phyloP scores from a whole-genome alignment of 2,113 vertebrate genomes.

The Stigmatopora nigra region DNA sequence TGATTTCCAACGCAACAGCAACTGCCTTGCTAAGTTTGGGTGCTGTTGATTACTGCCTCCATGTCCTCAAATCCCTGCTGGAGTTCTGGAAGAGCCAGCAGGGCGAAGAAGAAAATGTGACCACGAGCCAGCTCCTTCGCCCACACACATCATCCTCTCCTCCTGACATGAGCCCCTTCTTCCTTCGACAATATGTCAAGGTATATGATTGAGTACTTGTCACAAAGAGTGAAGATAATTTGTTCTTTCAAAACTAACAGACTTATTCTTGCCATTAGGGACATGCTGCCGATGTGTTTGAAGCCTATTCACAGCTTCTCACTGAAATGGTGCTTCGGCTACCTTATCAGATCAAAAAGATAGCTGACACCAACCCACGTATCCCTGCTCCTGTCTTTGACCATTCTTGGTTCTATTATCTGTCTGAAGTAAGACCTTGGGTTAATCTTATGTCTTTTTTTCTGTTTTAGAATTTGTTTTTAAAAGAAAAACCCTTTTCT shows the following conservation, averaged over 20 bases:
- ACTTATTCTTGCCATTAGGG: conserved; percentile 68
- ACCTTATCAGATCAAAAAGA: conserved; percentile 99
- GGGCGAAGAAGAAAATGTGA: conserved; percentile 86
- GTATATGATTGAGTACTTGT: conserved; percentile 54
- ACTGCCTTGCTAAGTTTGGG: conserved; percentile 91
- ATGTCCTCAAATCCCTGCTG: conserved; percentile 89
- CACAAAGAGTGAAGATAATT: neutral
- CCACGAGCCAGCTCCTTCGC: conserved; percentile 88
- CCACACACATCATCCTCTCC: conserved; percentile 91
- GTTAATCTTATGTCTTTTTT: neutral
- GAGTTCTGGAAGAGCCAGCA: conserved; percentile 98
- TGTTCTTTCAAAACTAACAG: neutral
- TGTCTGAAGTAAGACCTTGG: conserved; percentile 81
- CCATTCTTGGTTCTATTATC: conserved; percentile 97
- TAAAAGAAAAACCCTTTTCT: neutral
- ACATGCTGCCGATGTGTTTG: conserved; percentile 95
- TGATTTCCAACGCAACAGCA: conserved; percentile 95
- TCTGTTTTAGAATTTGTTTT: neutral
- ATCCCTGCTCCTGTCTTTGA: conserved; percentile 94
- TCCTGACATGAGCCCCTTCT: conserved; percentile 98
- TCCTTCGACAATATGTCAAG: conserved; percentile 97
- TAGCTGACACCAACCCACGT: conserved; percentile 88
- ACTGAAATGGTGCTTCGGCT: conserved; percentile 97
- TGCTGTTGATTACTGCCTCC: conserved; percentile 93
- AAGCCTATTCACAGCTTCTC: conserved; percentile 94